phyloP scores from a whole-genome alignment of 2,113 vertebrate species.

The Bothrops jararaca region DNA sequence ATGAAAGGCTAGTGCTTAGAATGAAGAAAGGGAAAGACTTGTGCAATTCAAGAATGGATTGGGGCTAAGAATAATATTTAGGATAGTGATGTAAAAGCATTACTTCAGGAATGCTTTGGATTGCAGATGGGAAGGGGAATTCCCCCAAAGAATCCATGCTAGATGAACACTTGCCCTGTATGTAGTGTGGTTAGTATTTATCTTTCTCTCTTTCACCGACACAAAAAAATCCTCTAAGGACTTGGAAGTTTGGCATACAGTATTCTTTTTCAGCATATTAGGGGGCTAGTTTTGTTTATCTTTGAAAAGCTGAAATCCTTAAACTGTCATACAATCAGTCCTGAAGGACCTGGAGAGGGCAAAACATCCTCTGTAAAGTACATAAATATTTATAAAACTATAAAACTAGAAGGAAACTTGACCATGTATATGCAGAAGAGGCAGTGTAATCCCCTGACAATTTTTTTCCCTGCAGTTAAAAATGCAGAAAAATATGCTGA shows the following conservation, averaged over 20 bases:
- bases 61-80: background rate
- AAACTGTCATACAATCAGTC: background rate
- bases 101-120: background rate
- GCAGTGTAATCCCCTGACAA: background rate
- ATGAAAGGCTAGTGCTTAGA: background rate
- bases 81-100: background rate
- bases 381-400: background rate
- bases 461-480: no score
- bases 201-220: background rate
- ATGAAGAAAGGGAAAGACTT: background rate
- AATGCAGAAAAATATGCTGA: no score
- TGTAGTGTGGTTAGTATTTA: background rate
- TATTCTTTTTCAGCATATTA: background rate
- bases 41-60: background rate
- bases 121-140: background rate
- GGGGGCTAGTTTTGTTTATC: background rate
- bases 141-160: background rate
- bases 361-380: background rate
- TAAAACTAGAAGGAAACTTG: background rate
- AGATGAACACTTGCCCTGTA: background rate
- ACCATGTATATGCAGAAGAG: background rate
- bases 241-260: background rate
- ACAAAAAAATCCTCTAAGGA: background rate
- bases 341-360: background rate
- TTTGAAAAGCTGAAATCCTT: background rate